phyloP scores from a whole-genome alignment of 2,113 vertebrate genomes.

The Varanus komodoensis region DNA sequence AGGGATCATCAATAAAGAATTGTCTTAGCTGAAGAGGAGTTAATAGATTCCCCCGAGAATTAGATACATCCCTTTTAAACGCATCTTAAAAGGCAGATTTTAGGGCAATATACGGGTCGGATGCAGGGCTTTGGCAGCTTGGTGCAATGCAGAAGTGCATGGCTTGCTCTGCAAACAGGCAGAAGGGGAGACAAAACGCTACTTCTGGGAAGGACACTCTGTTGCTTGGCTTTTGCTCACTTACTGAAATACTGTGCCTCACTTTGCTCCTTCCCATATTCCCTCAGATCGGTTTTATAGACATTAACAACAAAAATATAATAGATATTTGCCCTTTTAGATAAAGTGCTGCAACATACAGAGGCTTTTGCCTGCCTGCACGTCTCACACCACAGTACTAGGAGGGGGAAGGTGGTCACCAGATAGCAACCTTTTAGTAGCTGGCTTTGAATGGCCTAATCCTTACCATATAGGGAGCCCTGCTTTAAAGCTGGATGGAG shows the following conservation, averaged over 20 bases:
- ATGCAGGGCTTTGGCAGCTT: not conserved
- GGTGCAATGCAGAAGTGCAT: slow-evolving; percentile 6
- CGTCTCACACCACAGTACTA: too few species aligned
- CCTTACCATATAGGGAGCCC: too few species aligned
- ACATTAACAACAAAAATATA: not conserved
- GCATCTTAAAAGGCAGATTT: not conserved
- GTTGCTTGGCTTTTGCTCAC: not conserved
- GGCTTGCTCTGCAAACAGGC: not conserved
- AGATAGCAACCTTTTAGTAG: not conserved
- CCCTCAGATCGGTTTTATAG: not conserved
- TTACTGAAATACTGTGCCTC: not conserved
- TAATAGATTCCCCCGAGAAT: not conserved
- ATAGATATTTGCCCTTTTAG: not conserved
- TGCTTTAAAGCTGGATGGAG: too few species aligned
- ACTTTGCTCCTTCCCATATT: not conserved
- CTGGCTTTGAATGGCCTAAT: not conserved
- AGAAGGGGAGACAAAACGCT: slow-evolving; percentile 7
- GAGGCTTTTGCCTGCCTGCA: too few species aligned
- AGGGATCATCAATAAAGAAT: not conserved
- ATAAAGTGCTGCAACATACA: too few species aligned
- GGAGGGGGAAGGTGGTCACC: not conserved
- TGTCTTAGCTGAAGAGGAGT: not conserved
- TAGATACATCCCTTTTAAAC: not conserved
- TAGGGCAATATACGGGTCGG: not conserved
- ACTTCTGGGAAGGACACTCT: not conserved